Evolutionary conservation across 2,113 vertebrate species (phyloP), one percentile per base, ranked within the genome.

Genomic region (Centropristis striata): DNA sequence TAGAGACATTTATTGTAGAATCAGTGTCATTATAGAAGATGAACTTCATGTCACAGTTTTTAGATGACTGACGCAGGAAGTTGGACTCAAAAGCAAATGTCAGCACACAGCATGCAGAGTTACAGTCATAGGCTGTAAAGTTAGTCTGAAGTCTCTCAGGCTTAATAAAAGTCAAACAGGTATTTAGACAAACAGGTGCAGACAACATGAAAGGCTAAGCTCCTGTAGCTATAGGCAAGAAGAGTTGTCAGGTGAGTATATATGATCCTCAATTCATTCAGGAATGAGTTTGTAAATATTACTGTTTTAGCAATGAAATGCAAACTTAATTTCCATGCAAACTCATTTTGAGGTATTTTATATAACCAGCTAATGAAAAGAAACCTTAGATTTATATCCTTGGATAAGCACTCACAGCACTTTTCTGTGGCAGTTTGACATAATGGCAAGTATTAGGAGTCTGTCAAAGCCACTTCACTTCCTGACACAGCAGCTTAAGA

Each of bases 381-480:
- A 53, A 25, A 3, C 32, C 32, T 32, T 0, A 5, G 15, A 28
- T 44, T 74, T 44, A 44, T 21, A 44, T 23, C 37, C 60, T 37
- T 32, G 2, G 53, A 2, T 53, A 44, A 32, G 23, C 53, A 49
- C 39, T 66, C 51, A 63, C 16, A 53, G 47, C 49, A 50, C 67
- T 64, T 71, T 65, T 6, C 20, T 41, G 23, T 50, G 42, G 20
- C 68, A 42, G 28, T 72, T 65, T 50, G 23, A 71, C 49, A 75
- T 27, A 57, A 9, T 15, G 41, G n/a, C 23, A 67, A 51, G 59
- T 60, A 61, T 49, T 32, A 54, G 55, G 6, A 37, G 21, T 69
- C 70, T 44, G 70, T 75, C 53, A 70, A 54, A 71, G 46, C 54
- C 46, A 25, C 71, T 69, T 59, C 16, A n/a, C 20, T 13, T 13